Evolutionary conservation across 1,140 invertebrate species (phyloP).

Genomic region (Zaprionus kolodkinae): DNA sequence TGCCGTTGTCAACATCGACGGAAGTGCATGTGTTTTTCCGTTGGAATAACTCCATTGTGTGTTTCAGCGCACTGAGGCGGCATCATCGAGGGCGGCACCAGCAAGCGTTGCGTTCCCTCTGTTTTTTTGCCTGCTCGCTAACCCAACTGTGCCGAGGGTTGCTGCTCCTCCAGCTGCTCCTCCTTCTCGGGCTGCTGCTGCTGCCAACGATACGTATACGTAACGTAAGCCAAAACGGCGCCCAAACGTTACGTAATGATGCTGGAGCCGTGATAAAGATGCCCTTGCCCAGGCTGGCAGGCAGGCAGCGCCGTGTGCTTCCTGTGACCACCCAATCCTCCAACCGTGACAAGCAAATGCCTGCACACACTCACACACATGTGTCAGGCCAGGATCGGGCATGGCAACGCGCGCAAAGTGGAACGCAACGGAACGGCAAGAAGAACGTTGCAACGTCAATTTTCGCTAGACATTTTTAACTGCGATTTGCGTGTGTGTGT

Average conservation of each 20-base stretch:
- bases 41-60: slow-evolving; percentile 83
- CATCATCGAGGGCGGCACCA: slow-evolving; percentile 51
- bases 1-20: slow-evolving; percentile 70
- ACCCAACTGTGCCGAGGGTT: slow-evolving; percentile 9
- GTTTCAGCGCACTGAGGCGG: slow-evolving; percentile 74
- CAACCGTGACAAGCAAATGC: slow-evolving; percentile 3
- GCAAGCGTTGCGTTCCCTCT: slow-evolving; percentile 16
- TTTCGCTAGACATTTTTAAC: slow-evolving; percentile 62
- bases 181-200: background rate
- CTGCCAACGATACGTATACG: slow-evolving; percentile 67
- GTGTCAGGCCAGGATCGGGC: background rate
- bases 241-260: slow-evolving; percentile 55
- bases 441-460: slow-evolving; percentile 53
- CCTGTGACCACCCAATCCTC: background rate
- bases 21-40: slow-evolving; percentile 82
- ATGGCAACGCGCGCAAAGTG: slow-evolving; percentile 24
- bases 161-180: slow-evolving; percentile 1
- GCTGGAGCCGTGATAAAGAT: slow-evolving; percentile 44
- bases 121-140: background rate
- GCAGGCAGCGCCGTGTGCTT: background rate
- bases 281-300: slow-evolving; percentile 18
- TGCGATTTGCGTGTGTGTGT: slow-evolving; percentile 36
- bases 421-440: slow-evolving; percentile 4
- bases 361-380: background rate
- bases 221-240: slow-evolving; percentile 66